Conservation (phyloP, 2,888 invertebrate genomes). For the Archips crataeganus region DNA sequence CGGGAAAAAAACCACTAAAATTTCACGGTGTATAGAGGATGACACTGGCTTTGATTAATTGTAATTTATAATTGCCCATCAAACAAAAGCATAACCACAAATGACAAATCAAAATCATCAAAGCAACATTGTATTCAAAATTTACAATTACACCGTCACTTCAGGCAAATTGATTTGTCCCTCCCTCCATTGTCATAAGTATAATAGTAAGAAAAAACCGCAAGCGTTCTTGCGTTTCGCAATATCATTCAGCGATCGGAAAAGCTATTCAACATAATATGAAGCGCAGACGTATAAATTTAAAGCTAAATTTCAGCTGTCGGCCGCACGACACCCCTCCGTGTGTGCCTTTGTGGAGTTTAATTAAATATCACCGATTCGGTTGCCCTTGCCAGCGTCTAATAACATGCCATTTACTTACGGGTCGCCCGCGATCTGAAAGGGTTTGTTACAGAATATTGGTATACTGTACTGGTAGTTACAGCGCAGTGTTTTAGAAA, state of each 20-base stretch:
- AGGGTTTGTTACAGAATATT: not conserved
- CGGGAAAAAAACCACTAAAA: too few relatives aligned
- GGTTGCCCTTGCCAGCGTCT: not conserved
- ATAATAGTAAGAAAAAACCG: not conserved
- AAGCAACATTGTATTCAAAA: not conserved
- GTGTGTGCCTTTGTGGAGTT: slow-evolving; percentile 1
- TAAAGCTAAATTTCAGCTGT: slow-evolving; percentile 12
- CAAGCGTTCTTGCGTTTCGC: not conserved
- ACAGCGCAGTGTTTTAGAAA: not conserved
- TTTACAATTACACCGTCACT: not conserved
- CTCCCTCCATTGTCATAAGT: not conserved
- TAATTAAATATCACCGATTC: slow-evolving; percentile 19
- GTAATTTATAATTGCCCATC: too few relatives aligned
- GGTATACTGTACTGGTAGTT: not conserved
- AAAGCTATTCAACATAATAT: slow-evolving; percentile 7
- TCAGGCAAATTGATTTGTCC: not conserved
- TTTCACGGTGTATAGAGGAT: too few relatives aligned
- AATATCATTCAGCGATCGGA: slow-evolving; percentile 2
- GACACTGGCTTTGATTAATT: too few relatives aligned
- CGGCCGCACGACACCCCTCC: slow-evolving; percentile 1
- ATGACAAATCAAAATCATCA: not conserved
- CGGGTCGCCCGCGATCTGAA: not conserved
- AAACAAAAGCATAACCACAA: not conserved
- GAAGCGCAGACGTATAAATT: slow-evolving; percentile 5
- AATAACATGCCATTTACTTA: slow-evolving; percentile 4